Percentiles rank a stretch among this genome's conserved stretches.
Evolutionary conservation across 1,140 invertebrate species (phyloP).

Genomic region (Mesaphorura yosii): DNA sequence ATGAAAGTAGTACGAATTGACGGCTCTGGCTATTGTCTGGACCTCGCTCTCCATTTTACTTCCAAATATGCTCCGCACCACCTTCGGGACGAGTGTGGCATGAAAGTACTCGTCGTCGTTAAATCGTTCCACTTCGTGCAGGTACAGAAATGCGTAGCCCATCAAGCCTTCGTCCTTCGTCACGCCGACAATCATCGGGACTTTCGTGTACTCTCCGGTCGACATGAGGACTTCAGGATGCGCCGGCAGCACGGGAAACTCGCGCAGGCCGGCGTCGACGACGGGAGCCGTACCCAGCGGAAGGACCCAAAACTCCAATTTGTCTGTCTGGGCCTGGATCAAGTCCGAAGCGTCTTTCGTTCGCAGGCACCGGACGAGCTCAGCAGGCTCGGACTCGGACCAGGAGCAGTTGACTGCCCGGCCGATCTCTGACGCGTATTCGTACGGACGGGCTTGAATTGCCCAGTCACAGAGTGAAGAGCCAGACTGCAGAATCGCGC

Average conservation of each 20-base stretch:
- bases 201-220: constrained; percentile 7
- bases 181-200: constrained; percentile 17
- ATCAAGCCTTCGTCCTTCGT: constrained; percentile 17
- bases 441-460: neutral
- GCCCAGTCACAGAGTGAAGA: constrained; percentile 23
- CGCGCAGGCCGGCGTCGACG: neutral
- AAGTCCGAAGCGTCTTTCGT: neutral
- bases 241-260: constrained; percentile 1
- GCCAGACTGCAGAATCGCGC: constrained; percentile 22
- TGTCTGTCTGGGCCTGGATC: neutral
- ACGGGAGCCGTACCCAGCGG: constrained; percentile 2
- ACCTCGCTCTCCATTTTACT: neutral
- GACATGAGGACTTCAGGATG: constrained; percentile 7
- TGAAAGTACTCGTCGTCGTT: constrained; percentile 1
- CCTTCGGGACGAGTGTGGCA: neutral
- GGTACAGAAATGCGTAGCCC: constrained; percentile 17
- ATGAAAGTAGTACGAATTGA: constrained; percentile 17
- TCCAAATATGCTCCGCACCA: constrained; percentile 8
- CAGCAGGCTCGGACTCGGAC: neutral
- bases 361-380: neutral
- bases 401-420: neutral
- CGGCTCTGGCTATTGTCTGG: constrained; percentile 7
- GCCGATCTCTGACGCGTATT: neutral
- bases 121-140: constrained; percentile 3
- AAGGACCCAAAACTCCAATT: constrained; percentile 2